Conservation (phyloP, 2,888 invertebrate species). For the Pammene aurita region DNA sequence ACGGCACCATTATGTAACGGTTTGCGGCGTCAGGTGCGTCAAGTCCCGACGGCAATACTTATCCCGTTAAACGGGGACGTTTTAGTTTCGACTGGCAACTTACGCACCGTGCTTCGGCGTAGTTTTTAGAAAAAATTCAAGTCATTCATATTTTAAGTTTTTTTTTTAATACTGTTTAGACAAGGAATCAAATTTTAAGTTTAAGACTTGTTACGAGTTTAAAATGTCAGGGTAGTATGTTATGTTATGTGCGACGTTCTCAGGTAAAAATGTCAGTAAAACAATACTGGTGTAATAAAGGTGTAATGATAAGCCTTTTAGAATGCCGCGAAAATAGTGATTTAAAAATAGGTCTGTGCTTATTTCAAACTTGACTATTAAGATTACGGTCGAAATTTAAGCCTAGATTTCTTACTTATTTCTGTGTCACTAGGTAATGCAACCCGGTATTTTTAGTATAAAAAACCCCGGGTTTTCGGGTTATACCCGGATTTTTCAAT, state of each 20-base stretch:
- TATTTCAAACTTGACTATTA: not conserved
- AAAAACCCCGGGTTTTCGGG: no score
- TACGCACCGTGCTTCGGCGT: constrained; percentile 31
- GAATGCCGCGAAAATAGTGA: not conserved
- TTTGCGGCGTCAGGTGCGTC: constrained; percentile 28
- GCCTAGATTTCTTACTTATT: not conserved
- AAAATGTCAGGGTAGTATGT: not conserved
- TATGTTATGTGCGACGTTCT: no score
- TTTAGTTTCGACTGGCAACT: constrained; percentile 27
- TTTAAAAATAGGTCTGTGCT: not conserved
- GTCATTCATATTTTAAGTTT: constrained; percentile 2
- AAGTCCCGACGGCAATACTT: constrained; percentile 20
- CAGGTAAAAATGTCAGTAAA: no score
- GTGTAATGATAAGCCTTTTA: no score
- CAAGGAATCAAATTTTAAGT: not conserved
- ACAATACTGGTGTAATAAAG: no score
- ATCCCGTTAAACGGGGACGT: constrained; percentile 33
- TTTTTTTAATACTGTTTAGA: not conserved
- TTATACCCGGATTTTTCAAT: no score
- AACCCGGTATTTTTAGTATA: no score
- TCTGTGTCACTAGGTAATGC: no score
- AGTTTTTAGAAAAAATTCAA: constrained; percentile 12
- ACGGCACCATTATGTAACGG: constrained; percentile 18
- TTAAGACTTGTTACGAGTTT: constrained; percentile 4
- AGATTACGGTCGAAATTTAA: not conserved